Evolutionary conservation across 2,888 invertebrate genomes (phyloP).

Genomic region (Congeria kusceri): DNA sequence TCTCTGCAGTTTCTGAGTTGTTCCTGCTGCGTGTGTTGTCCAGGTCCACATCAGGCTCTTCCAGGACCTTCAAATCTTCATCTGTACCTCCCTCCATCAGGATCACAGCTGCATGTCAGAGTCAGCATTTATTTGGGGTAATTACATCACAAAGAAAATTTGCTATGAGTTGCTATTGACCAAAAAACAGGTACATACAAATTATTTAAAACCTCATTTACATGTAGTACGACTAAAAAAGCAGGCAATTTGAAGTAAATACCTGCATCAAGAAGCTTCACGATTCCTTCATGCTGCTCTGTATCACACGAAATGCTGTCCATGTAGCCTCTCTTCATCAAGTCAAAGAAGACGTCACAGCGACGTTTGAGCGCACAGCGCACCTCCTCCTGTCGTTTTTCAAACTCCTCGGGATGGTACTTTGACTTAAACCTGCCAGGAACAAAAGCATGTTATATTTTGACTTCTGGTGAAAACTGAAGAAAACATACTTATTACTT

Average conservation of each 20-base stretch:
- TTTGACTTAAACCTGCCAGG: conserved; percentile 97
- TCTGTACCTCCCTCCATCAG: conserved; percentile 93
- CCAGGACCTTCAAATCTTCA: conserved; percentile 94
- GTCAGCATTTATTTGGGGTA: no score
- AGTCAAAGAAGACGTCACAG: conserved; percentile 94
- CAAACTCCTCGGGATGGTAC: conserved; percentile 98
- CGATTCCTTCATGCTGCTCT: conserved; percentile 90
- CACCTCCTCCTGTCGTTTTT: conserved; percentile 95
- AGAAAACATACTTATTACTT: no score
- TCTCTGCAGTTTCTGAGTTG: conserved; percentile 73
- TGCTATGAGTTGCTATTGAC: no score
- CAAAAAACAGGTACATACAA: no score
- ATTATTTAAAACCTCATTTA: no score
- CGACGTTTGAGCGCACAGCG: conserved; percentile 91
- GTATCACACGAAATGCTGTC: conserved; percentile 94
- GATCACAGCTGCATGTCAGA: conserved; percentile 90
- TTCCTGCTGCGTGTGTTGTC: conserved; percentile 70
- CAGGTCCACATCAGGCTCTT: conserved; percentile 86
- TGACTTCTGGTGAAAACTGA: no score
- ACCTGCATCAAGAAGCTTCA: conserved; percentile 95
- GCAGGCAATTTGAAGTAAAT: no score
- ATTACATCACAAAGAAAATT: no score
- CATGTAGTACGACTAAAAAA: no score
- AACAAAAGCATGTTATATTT: no score
- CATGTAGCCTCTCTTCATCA: conserved; percentile 90